Percentiles rank a stretch among this genome's conserved stretches.
phyloP scores from a whole-genome alignment of 1,140 invertebrate genomes.

The Aphelenchoides fujianensis region DNA sequence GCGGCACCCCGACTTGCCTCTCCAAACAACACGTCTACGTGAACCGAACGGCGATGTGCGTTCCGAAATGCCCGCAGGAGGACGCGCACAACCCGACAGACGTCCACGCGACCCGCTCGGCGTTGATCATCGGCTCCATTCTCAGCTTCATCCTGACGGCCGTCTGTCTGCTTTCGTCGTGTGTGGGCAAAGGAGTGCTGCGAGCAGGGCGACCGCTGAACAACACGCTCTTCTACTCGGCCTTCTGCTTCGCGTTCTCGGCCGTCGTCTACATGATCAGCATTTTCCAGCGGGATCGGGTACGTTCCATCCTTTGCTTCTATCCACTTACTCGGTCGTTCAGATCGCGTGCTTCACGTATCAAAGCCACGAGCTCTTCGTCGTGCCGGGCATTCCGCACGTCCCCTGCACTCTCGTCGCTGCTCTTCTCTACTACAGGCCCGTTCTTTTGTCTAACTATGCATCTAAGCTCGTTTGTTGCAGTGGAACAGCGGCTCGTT shows the following conservation, averaged over 20 bases:
- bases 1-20: background rate
- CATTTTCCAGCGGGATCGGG: conserved; percentile 23
- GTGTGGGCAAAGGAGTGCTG: background rate
- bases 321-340: background rate
- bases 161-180: conserved; percentile 63
- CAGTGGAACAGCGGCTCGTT: conserved; percentile 27
- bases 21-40: conserved; percentile 26
- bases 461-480: too few species aligned
- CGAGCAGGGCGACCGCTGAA: conserved; percentile 17
- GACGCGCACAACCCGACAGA: background rate
- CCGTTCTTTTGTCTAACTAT: too few species aligned
- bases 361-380: conserved; percentile 25
- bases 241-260: conserved; percentile 26
- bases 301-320: conserved; percentile 10
- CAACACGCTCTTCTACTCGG: conserved; percentile 26
- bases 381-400: conserved; percentile 35
- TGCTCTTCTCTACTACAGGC: conserved; percentile 27
- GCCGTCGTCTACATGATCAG: conserved; percentile 20
- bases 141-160: conserved; percentile 63
- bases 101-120: conserved; percentile 15
- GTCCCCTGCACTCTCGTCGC: conserved; percentile 33
- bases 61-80: conserved; percentile 26
- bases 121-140: conserved; percentile 63
- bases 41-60: conserved; percentile 34
- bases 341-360: conserved; percentile 33